Conservation (phyloP, 1,140 invertebrate species). For the Eriocheir sinensis region DNA sequence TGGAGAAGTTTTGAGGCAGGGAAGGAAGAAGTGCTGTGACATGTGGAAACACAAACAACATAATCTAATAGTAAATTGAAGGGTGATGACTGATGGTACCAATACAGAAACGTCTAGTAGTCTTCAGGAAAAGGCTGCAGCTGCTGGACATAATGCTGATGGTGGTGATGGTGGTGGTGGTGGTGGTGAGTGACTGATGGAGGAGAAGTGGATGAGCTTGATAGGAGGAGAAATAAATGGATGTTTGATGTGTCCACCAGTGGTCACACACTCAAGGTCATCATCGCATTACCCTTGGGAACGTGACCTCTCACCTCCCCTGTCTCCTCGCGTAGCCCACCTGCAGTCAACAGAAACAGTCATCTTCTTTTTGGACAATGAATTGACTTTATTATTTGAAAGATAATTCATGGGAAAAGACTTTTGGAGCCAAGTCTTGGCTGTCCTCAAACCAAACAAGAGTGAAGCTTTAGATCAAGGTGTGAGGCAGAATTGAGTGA, state of each 20-base stretch:
- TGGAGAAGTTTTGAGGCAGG: background rate
- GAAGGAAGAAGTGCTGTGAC: no score
- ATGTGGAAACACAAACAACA: conserved; percentile 56
- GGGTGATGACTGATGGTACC: conserved; percentile 38
- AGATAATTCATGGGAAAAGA: no score
- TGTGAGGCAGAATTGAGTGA: background rate
- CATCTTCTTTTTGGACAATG: no score
- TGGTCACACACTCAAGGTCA: conserved; percentile 60
- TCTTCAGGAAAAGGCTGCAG: conserved; percentile 73
- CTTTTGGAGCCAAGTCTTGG: no score
- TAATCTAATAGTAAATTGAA: conserved; percentile 57
- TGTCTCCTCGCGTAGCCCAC: conserved; percentile 55
- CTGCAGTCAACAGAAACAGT: conserved; percentile 49
- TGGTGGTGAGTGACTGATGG: conserved; percentile 60
- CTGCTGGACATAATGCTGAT: background rate
- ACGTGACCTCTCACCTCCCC: conserved; percentile 69
- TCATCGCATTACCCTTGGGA: conserved; percentile 62
- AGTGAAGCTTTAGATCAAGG: background rate
- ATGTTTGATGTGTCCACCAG: conserved; percentile 69
- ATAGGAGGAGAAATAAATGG: conserved; percentile 30
- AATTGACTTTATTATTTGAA: no score
- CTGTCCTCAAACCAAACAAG: background rate
- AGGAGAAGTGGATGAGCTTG: conserved; percentile 18
- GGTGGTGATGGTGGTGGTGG: conserved; percentile 46
- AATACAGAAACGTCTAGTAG: conserved; percentile 75